phyloP scores from a whole-genome alignment of 2,797 vertebrate genomes.

The Decapterus maruadsi region DNA sequence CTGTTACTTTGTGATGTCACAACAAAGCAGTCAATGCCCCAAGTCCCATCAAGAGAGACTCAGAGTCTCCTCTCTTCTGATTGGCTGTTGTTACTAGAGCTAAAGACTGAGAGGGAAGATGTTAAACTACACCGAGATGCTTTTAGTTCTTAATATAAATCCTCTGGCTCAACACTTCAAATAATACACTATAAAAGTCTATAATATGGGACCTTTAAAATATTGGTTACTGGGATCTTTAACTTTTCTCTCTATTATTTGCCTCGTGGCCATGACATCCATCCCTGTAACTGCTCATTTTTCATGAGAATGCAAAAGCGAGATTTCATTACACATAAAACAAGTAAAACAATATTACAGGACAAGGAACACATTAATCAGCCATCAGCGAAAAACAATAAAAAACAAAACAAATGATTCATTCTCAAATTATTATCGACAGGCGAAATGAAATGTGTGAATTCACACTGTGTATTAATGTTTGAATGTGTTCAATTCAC shows the following conservation, averaged over 20 bases:
- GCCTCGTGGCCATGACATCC: conserved; percentile 32
- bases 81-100: too few species aligned
- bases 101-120: too few species aligned
- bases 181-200: too few species aligned
- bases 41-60: too few species aligned
- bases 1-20: too few species aligned
- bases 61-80: too few species aligned
- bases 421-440: conserved; percentile 32
- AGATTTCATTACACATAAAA: conserved; percentile 3
- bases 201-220: neutral
- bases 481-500: neutral
- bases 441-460: conserved; percentile 27
- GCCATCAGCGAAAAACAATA: conserved; percentile 36
- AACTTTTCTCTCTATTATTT: neutral
- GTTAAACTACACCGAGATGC: too few species aligned
- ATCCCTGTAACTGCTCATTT: conserved; percentile 41
- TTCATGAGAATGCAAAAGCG: conserved; percentile 6
- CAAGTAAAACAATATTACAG: conserved; percentile 18
- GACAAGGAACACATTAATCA: conserved; percentile 27
- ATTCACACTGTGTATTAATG: neutral
- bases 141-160: too few species aligned
- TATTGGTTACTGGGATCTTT: neutral
- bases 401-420: conserved; percentile 38
- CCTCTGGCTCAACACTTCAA: too few species aligned
- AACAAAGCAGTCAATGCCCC: too few species aligned